A percentile compares a stretch with the other conserved stretches of the same genome.
phyloP scores from a whole-genome alignment of 2,113 vertebrate species.

The Neodon shergylaensis region DNA sequence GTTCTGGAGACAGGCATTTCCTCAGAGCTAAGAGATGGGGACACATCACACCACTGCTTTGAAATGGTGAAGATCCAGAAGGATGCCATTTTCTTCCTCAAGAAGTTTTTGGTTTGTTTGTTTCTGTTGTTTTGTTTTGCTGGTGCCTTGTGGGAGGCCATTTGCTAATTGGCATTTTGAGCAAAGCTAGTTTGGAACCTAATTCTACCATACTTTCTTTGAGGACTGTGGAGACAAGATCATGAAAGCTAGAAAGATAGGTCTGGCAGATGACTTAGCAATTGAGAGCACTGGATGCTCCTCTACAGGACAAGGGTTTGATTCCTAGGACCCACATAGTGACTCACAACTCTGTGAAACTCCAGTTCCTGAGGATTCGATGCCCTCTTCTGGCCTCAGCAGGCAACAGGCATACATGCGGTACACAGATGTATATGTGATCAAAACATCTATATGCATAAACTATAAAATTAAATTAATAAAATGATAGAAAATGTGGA shows the following conservation, averaged over 20 bases:
- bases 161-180: neutral
- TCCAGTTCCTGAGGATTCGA: neutral
- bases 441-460: neutral
- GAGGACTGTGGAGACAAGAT: neutral
- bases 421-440: neutral
- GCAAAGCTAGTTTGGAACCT: neutral
- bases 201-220: neutral
- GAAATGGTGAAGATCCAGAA: neutral
- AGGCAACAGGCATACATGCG: too few relatives aligned
- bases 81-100: neutral
- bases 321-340: neutral
- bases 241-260: neutral
- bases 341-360: neutral
- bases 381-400: neutral
- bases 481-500: neutral
- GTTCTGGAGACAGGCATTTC: neutral
- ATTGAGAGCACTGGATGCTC: neutral
- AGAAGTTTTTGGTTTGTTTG: neutral
- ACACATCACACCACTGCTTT: accelerated
- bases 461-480: neutral
- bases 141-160: neutral
- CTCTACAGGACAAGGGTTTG: neutral
- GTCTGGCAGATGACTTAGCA: neutral
- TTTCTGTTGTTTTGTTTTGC: neutral
- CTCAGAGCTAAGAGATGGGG: neutral